Evolutionary conservation across 2,113 vertebrate genomes (phyloP), one percentile per base, ranked within the genome.

Genomic region (Chitala chitala): DNA sequence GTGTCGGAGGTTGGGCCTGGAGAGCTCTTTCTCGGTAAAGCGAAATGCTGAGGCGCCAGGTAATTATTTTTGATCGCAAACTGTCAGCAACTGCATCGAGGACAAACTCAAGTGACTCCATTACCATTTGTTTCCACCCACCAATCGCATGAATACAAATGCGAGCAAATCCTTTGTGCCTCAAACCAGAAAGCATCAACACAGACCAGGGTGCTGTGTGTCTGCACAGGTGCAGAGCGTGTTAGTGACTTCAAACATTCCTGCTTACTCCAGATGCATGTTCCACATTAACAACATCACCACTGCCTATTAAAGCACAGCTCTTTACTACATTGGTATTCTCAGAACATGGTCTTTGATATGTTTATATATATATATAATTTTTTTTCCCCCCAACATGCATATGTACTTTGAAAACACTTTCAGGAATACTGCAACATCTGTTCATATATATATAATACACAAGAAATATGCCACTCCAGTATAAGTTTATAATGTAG

Each of bases 91-190:
- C 15, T 59, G 17, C 9, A 5, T 46, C 38, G 61, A 10, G 20
- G 56, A 63, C 29, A 63, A 71, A 40, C 74, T 51, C 29, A 51
- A 50, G 56, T 24, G 7, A 26, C n/a, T 20, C 59, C 20, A 69
- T 63, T 76, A 33, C 26, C 55, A 76, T 71, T 38, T 71, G 40
- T 63, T 76, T 63, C 44, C 55, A 71, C 20, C 68, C 17, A 63
- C 68, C 71, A 48, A 71, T 70, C 68, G 54, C 53, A 51, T 76
- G 69, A 72, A 76, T 76, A 59, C 66, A 50, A 59, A 73, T 61
- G 71, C 22, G 73, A 54, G 61, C 59, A 74, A 64, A 72, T 17
- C 69, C 59, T 64, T 72, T 22, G 44, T 53, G 10, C 53, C 15
- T 29, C n/a, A 4, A 10, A 38, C 15, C n/a, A 33, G 40, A 22